Base-by-base conservation (phyloP, 1,140 invertebrate genomes). In the Protaetia brevitarsis region DNA sequence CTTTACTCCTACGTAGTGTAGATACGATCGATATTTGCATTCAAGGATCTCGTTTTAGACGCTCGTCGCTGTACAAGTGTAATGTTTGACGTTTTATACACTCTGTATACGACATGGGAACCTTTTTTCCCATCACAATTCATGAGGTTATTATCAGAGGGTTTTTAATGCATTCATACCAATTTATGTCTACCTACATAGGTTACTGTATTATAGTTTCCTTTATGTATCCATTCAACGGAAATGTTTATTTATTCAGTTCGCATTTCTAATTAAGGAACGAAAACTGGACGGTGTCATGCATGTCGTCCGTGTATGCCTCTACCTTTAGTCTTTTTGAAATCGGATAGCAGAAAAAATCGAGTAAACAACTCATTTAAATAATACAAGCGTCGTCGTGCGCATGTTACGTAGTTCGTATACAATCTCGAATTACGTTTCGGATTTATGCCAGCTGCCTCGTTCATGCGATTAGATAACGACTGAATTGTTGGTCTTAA, bases 361-460 rank as follows among this genome's bases (percentile, higher is more conserved):
- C 19, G 13, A 23, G 19, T 51, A 51, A 51, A 51, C 41, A 26
- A 19, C 41, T 51, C 41, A 51, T 51, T 51, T 51, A 51, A 51
- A 51, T 51, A 51, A 51, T 51, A 19, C 16, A 10, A 51, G 19
- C n/a, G n/a, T n/a, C 41, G 16, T 19, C 1, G 41, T 51, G 41
- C 16, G 16, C 41, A 51, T 51, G 41, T 37, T 13, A 11, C n/a
- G n/a, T n/a, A n/a, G n/a, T n/a, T n/a, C n/a, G 34, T 51, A 51
- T 51, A n/a, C n/a, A n/a, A 51, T 19, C 41, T 51, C 41, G 26
- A 51, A 51, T 51, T 51, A 51, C 41, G 41, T 51, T 19, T 51
- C 16, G 41, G 41, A 51, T 51, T 51, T 51, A 8, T 51, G 19
- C 11, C 7, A 51, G 41, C 11, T 26, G 41, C 41, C 16, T 26